Conservation (phyloP, 2,888 invertebrate species). For the Cerceris rybyensis region DNA sequence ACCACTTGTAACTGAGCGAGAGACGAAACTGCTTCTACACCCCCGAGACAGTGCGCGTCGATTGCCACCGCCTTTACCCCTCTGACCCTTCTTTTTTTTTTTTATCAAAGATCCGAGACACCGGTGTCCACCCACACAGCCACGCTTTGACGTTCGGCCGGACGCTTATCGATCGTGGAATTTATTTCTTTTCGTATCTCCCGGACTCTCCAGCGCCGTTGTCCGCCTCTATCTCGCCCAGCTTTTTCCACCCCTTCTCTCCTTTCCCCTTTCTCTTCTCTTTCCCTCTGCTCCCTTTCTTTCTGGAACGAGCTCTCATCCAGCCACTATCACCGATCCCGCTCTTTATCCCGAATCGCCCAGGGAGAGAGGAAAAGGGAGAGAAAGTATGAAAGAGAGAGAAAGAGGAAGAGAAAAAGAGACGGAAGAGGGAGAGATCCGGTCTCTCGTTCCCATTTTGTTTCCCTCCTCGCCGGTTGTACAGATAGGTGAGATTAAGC, state of each 20-base stretch:
- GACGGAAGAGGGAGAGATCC: constrained; percentile 34
- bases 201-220: constrained; percentile 45
- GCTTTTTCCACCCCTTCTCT: background rate
- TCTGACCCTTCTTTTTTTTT: constrained; percentile 36
- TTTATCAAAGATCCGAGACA: constrained; percentile 66
- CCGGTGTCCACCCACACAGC: constrained; percentile 49
- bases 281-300: constrained; percentile 23
- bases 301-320: constrained; percentile 45
- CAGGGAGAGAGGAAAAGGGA: constrained; percentile 13
- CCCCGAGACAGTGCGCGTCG: constrained; percentile 35
- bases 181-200: constrained; percentile 74
- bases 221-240: constrained; percentile 47
- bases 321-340: constrained; percentile 54
- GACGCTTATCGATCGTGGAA: constrained; percentile 74
- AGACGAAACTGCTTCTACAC: constrained; percentile 16
- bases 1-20: constrained; percentile 29
- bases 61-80: constrained; percentile 40
- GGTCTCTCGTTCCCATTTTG: constrained; percentile 61
- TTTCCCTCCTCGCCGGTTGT: constrained; percentile 48
- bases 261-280: constrained; percentile 23
- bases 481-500: constrained; percentile 72
- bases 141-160: constrained; percentile 65
- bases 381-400: no score
- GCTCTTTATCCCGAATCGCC: constrained; percentile 64
- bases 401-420: constrained; percentile 13